phyloP scores from a whole-genome alignment of 2,888 invertebrate genomes.

The Rhagonycha fulva region DNA sequence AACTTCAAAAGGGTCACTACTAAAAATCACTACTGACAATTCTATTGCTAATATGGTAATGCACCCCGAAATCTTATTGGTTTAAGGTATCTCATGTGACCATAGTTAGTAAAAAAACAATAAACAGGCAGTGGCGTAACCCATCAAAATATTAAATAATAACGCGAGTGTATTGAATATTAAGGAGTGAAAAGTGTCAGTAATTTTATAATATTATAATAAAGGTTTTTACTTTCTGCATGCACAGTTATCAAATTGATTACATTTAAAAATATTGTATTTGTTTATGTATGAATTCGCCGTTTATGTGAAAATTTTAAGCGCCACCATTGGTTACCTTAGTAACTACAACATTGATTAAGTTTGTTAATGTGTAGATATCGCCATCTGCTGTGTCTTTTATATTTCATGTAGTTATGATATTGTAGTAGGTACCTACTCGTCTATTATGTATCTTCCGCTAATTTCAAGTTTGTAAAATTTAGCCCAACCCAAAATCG shows the following conservation, averaged over 20 bases:
- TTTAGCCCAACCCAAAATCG: too few species aligned
- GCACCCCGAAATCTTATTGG: slow-evolving; percentile 43
- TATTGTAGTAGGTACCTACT: too few species aligned
- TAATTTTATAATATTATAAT: background rate
- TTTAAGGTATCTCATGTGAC: slow-evolving; percentile 43
- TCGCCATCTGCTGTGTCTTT: background rate
- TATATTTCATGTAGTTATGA: too few species aligned
- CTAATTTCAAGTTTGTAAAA: too few species aligned
- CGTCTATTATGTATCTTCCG: too few species aligned
- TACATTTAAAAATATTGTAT: too few species aligned
- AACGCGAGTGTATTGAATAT: background rate
- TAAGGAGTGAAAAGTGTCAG: background rate
- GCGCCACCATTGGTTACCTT: background rate
- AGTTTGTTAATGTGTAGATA: background rate
- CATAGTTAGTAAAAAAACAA: background rate
- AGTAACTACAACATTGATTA: background rate
- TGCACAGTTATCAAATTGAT: background rate
- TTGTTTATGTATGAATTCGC: background rate
- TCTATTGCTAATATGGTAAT: slow-evolving; percentile 43
- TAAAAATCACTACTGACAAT: slow-evolving; percentile 24
- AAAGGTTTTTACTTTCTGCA: background rate
- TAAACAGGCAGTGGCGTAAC: background rate
- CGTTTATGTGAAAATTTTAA: background rate
- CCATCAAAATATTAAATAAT: background rate
- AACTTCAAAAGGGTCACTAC: background rate